Percentiles rank a stretch among this genome's conserved stretches.
These are phyloP conservation scores for Podotricha telesiphe DNA, from an alignment of 2,888 invertebrate genomes.

Conservation along the genomic window DNA sequence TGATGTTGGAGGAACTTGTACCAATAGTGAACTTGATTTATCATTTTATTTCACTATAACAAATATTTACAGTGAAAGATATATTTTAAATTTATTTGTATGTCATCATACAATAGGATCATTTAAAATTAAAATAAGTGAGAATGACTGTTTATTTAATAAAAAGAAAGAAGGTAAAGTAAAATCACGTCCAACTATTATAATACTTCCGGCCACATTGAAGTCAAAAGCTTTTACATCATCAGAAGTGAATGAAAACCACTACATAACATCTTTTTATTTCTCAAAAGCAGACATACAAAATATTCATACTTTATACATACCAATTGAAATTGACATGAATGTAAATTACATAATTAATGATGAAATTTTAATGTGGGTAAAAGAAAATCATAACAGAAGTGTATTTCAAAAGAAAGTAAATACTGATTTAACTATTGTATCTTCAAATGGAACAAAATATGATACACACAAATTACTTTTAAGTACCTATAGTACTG, in stretches of 20 bases:
- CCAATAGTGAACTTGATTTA: constrained; percentile 56
- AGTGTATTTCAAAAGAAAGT: constrained; percentile 55
- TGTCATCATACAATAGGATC: constrained; percentile 58
- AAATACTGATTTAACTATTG: constrained; percentile 61
- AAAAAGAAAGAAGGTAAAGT: constrained; percentile 37
- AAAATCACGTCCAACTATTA: constrained; percentile 28
- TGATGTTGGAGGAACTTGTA: constrained; percentile 71
- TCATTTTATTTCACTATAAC: constrained; percentile 70
- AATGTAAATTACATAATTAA: constrained; percentile 55
- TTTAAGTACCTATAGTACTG: constrained; percentile 64
- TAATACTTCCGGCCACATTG: constrained; percentile 44
- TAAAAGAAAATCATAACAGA: constrained; percentile 63
- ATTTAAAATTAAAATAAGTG: constrained; percentile 59
- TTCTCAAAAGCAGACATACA: constrained; percentile 53
- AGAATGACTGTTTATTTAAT: constrained; percentile 47
- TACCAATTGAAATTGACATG: constrained; percentile 59
- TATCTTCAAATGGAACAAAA: constrained; percentile 56
- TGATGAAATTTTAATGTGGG: constrained; percentile 54
- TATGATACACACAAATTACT: constrained; percentile 65
- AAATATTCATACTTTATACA: constrained; percentile 52
- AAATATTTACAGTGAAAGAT: constrained; percentile 56
- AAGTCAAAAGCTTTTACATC: constrained; percentile 55
- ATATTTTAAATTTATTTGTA: constrained; percentile 67
- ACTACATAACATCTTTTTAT: constrained; percentile 62
- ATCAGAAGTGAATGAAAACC: constrained; percentile 54